Base-by-base conservation (phyloP, 2,888 invertebrate species). In the Lasioglossum vierecki region DNA sequence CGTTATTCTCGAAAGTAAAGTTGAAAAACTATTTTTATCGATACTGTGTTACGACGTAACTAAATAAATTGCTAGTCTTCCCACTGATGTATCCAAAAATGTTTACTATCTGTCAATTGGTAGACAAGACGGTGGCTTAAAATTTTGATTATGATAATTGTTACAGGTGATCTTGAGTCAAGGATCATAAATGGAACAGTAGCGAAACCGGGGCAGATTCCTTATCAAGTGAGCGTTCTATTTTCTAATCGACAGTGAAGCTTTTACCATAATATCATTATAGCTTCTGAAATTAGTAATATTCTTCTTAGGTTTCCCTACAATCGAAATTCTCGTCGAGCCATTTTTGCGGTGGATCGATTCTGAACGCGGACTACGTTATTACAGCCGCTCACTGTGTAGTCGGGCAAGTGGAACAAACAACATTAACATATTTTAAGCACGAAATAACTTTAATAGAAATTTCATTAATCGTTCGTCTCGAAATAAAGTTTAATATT, bases 321-420 rank as follows among this genome's bases (percentile, higher is more conserved):
- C 92, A 92, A 81, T 0, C 1, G 8, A 0, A 0, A 26, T 4
- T 8, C 5, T 35, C 26, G 44, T 44, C 30, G 9, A 80, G 77
- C 22, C 91, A 91, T 72, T 92, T 92, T 68, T 93, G 93, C 72
- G 93, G 93, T 44, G 93, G 93, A 46, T 89, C 91, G 46, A 79
- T 93, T 22, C 78, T 91, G 39, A 89, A 87, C 82, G 41, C 85
- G 26, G 15, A 85, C 9, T 90, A 90, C 75, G 90, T 93, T 39
- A 81, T 93, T 35, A 93, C 93, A 0, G 92, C 91, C 11, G 92
- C 93, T 44, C 93, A 93, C 53, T 93, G 93, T 66, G 83, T 90
- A 9, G 1, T 0, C 15, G 1, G n/a, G 86, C 82, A 79, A 79
- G 57, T 63, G 13, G 63, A 53, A 66, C 63, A 8, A 46, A 63